Evolutionary conservation across 2,888 invertebrate species (phyloP).

Genomic region (Drosophila anomalipes): DNA sequence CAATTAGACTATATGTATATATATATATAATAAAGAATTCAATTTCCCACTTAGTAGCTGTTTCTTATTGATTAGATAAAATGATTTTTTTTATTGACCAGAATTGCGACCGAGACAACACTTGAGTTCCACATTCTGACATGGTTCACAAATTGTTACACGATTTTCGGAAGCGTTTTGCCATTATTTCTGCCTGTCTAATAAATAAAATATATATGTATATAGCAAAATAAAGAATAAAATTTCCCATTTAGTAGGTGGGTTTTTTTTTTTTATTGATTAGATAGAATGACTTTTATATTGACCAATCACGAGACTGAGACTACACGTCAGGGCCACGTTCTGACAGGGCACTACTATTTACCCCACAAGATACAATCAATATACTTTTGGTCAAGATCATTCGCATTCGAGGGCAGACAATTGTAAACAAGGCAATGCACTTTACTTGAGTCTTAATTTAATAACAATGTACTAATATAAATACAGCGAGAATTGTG

Average conservation of each 20-base stretch:
- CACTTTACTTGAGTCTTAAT: background rate
- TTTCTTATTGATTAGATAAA: constrained; percentile 43
- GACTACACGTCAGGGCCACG: constrained; percentile 26
- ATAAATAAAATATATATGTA: constrained; percentile 13
- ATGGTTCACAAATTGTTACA: background rate
- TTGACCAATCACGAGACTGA: background rate
- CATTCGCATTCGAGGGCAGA: background rate
- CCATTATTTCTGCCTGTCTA: background rate
- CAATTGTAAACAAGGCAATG: background rate
- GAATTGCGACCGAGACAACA: constrained; percentile 9
- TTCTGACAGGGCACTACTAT: background rate
- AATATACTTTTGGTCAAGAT: background rate
- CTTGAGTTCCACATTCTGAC: constrained; percentile 19
- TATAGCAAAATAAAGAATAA: background rate
- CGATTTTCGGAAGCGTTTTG: background rate
- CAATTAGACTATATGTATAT: no score
- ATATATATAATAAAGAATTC: background rate
- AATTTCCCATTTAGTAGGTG: constrained; percentile 8
- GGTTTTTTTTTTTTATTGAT: constrained; percentile 25
- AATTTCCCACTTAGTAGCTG: constrained; percentile 7
- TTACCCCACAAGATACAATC: background rate
- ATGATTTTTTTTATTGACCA: background rate
- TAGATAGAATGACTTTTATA: constrained; percentile 29
- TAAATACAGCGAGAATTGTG: constrained; percentile 13
- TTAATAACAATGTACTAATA: constrained; percentile 10